Evolutionary conservation across 2,113 vertebrate genomes (phyloP).

Genomic region (Condylura cristata): DNA sequence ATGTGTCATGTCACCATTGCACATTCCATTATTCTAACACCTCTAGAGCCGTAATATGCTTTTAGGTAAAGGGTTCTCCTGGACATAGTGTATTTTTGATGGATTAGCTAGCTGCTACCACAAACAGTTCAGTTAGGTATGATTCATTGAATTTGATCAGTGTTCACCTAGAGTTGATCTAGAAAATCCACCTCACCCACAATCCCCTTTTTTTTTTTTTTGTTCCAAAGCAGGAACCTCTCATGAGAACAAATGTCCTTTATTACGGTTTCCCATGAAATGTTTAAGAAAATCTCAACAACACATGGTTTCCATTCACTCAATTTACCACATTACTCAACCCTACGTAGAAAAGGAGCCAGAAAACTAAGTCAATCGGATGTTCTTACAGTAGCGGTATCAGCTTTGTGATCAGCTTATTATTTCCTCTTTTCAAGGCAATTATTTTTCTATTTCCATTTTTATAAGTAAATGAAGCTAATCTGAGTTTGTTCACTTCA

Average conservation of each 20-base stretch:
- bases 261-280: not conserved
- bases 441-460: not conserved
- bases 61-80: not conserved
- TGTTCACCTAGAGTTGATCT: not conserved
- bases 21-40: slow-evolving; percentile 9
- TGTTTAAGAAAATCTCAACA: not conserved
- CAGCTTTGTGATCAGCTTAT: not conserved
- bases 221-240: not conserved
- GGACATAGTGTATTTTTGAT: not conserved
- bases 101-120: not conserved
- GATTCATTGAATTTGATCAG: not conserved
- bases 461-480: not conserved
- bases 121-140: not conserved
- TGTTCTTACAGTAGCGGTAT: not conserved
- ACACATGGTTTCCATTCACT: not conserved
- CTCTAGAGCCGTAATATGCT: not conserved
- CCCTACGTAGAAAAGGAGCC: not conserved
- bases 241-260: not conserved
- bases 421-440: not conserved
- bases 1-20: too few species aligned
- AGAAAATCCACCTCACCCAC: not conserved
- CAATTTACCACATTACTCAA: not conserved
- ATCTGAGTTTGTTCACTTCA: not conserved
- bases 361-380: not conserved
- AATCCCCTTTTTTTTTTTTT: not conserved